These are phyloP conservation scores for Ctenopoma multispine DNA, from an alignment of 2,797 vertebrate genomes.

Conservation along the genomic window DNA sequence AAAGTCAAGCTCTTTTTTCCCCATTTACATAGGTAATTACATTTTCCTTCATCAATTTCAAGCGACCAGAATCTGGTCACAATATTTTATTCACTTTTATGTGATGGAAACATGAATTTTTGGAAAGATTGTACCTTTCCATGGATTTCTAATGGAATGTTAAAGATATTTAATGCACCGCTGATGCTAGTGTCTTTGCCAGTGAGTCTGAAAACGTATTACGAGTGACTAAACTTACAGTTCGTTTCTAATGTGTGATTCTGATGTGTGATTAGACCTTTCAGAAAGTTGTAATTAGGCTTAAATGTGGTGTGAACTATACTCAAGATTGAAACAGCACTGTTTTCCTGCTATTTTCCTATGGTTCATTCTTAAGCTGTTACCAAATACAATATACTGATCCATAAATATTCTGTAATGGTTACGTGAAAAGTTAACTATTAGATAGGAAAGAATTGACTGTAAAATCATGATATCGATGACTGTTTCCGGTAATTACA, in stretches of 20 bases:
- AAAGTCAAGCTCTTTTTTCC: conserved; percentile 18
- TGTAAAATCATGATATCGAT: conserved; percentile 50
- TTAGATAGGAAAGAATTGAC: conserved; percentile 49
- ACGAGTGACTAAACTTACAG: conserved; percentile 35
- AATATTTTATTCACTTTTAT: conserved; percentile 59
- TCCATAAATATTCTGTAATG: conserved; percentile 55
- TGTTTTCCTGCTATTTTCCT: conserved; percentile 50
- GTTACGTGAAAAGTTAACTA: conserved; percentile 42
- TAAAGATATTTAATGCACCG: conserved; percentile 52
- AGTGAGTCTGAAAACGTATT: conserved; percentile 46
- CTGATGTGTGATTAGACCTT: conserved; percentile 56
- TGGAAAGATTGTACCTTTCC: conserved; percentile 65
- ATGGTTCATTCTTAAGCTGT: conserved; percentile 62
- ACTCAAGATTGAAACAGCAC: conserved; percentile 42
- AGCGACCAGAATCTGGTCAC: conserved; percentile 66
- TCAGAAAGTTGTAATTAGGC: conserved; percentile 42
- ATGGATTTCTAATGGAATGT: conserved; percentile 60
- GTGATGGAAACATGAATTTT: conserved; percentile 49
- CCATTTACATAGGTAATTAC: conserved; percentile 34
- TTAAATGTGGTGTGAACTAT: conserved; percentile 52
- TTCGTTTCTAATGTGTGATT: conserved; percentile 50
- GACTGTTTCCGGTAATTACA: conserved; percentile 57
- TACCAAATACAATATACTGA: conserved; percentile 71
- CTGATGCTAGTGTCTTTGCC: conserved; percentile 45
- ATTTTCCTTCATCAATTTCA: conserved; percentile 48